Evolutionary conservation across 2,888 invertebrate genomes (phyloP).

Genomic region (Alloscopus bannaensis): DNA sequence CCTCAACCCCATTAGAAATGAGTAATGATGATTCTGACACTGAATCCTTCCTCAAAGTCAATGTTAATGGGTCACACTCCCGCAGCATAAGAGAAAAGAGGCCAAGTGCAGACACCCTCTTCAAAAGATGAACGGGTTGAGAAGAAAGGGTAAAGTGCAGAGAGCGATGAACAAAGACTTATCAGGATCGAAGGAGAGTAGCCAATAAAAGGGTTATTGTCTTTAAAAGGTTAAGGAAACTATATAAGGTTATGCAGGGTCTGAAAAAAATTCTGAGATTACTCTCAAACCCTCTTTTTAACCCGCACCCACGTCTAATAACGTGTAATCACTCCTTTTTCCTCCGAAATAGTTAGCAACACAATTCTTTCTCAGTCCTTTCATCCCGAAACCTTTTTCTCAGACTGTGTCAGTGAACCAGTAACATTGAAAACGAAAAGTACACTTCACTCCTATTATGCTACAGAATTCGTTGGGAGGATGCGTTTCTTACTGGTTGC

Average conservation of each 20-base stretch:
- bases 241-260: not conserved
- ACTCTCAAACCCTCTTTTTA: not conserved
- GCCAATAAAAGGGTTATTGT: not conserved
- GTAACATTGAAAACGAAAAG: too few relatives aligned
- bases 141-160: not conserved
- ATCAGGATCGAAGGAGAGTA: not conserved
- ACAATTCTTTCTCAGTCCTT: too few relatives aligned
- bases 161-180: not conserved
- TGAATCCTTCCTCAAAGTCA: conserved; percentile 23
- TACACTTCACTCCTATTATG: too few relatives aligned
- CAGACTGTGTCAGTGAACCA: too few relatives aligned
- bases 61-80: conserved; percentile 36
- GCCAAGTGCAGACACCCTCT: not conserved
- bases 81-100: conserved; percentile 3
- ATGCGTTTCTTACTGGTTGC: too few relatives aligned
- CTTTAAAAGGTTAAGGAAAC: too few relatives aligned
- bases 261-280: not conserved
- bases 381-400: too few relatives aligned
- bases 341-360: too few relatives aligned
- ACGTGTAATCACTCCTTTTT: too few relatives aligned
- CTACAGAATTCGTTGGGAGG: too few relatives aligned
- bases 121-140: not conserved
- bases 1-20: not conserved
- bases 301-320: not conserved
- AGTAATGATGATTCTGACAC: not conserved